Base-by-base conservation (phyloP, 1,140 invertebrate species). In the Acyrthosiphon pisum region DNA sequence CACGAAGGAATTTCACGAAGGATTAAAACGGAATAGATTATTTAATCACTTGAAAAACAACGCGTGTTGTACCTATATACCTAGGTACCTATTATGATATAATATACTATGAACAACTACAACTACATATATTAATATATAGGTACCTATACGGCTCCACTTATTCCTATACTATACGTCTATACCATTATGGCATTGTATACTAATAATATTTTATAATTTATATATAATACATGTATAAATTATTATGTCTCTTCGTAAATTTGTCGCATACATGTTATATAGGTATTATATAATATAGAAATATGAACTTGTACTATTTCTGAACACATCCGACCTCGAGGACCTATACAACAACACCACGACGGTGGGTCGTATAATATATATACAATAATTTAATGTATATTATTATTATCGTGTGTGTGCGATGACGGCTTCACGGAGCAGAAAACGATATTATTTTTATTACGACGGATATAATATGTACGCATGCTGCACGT, bases 361-460 rank as follows among this genome's bases (percentile, higher is more conserved):
- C n/a, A n/a, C n/a, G 60, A 76, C 60, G 60, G 11, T 35, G 60
- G 60, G 30, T 76, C 60, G n/a, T 35, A 76, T n/a, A 76, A n/a
- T n/a, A n/a, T 20, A 76, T 76, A 30, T 60, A 6, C 20, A 53
- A 68, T 76, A 53, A 68, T 76, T 20, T 76, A n/a, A 76, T 76
- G 14, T n/a, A 68, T 68, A 68, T 30, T 68, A 76, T 76, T 60
- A 30, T 60, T 50, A 18, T 76, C 41, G 60, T 35, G 60, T 30
- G 9, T 30, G 60, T 35, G 60, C 30, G 60, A 76, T 76, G 60
- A 76, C 60, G 60, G 60, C 20, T 76, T 76, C 60, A 76, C 60
- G 30, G 60, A 76, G 60, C 60, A 76, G 60, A 76, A 76, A 76
- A 76, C 60, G 60, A n/a, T 76, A 76, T 76, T 76, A 76, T 76